Conservation (phyloP, 2,797 vertebrate genomes). For the Ammospiza maritima region DNA sequence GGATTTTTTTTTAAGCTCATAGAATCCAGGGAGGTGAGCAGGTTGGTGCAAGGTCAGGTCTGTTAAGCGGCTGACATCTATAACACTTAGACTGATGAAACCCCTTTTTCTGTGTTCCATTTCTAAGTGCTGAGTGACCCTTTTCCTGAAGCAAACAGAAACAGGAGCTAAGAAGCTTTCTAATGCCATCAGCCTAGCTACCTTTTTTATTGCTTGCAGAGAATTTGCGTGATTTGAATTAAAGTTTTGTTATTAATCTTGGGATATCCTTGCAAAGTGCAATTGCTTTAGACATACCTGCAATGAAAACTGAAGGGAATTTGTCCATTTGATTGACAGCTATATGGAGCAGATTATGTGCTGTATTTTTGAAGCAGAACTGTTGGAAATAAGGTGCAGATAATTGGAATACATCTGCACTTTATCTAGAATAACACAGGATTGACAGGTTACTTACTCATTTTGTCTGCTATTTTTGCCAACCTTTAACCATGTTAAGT, state of each 20-base stretch:
- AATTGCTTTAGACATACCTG: background rate
- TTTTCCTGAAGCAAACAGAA: conserved; percentile 10
- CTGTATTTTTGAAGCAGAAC: conserved; percentile 12
- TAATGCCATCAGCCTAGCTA: background rate
- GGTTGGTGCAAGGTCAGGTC: conserved; percentile 26
- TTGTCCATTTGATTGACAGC: background rate
- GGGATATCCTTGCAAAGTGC: background rate
- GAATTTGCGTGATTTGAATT: background rate
- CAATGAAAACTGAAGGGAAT: background rate
- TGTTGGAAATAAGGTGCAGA: background rate
- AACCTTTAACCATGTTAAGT: background rate
- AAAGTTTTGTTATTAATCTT: conserved; percentile 5
- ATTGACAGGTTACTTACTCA: background rate
- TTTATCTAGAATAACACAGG: background rate
- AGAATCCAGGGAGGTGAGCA: background rate
- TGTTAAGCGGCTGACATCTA: background rate
- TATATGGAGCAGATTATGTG: conserved; percentile 9
- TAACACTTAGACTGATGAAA: conserved; percentile 35
- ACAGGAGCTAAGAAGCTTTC: background rate
- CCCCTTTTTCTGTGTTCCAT: background rate
- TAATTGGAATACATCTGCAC: background rate
- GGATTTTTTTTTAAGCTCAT: conserved; percentile 2
- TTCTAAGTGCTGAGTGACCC: background rate
- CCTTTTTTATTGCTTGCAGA: background rate
- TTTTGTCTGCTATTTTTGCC: background rate